phyloP scores from a whole-genome alignment of 1,140 invertebrate genomes.

The Drosophila asahinai region DNA sequence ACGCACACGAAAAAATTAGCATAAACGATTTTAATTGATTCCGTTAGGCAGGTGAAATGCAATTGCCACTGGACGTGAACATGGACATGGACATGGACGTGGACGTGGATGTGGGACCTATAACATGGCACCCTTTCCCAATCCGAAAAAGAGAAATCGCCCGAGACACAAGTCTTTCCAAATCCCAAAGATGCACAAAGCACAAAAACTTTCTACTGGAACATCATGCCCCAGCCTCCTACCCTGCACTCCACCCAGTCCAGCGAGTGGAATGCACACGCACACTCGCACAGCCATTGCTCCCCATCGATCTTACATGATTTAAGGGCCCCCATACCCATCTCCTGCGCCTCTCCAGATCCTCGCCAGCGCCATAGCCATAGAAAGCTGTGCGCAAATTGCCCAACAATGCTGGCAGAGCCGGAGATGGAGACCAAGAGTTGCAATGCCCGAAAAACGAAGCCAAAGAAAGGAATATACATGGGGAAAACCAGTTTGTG shows the following conservation, averaged over 20 bases:
- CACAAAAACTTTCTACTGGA: slow-evolving; percentile 36
- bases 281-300: slow-evolving; percentile 7
- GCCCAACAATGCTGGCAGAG: slow-evolving; percentile 18
- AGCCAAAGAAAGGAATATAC: neutral
- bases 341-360: slow-evolving; percentile 1
- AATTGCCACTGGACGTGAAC: slow-evolving; percentile 24
- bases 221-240: neutral
- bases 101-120: neutral
- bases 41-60: slow-evolving; percentile 51
- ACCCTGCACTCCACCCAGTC: too few species aligned
- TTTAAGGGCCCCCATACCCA: slow-evolving; percentile 28
- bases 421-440: neutral
- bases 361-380: slow-evolving; percentile 39
- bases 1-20: slow-evolving; percentile 55
- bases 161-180: neutral
- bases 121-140: too few species aligned
- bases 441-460: slow-evolving; percentile 13
- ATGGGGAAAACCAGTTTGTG: slow-evolving; percentile 57
- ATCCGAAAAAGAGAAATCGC: slow-evolving; percentile 35
- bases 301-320: slow-evolving; percentile 57
- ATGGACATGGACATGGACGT: too few species aligned
- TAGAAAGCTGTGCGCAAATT: slow-evolving; percentile 72
- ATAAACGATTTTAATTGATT: slow-evolving; percentile 75
- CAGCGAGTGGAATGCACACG: slow-evolving; percentile 21
- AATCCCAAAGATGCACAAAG: slow-evolving; percentile 17